phyloP scores from a whole-genome alignment of 2,113 vertebrate species.

The Regulus satrapa region DNA sequence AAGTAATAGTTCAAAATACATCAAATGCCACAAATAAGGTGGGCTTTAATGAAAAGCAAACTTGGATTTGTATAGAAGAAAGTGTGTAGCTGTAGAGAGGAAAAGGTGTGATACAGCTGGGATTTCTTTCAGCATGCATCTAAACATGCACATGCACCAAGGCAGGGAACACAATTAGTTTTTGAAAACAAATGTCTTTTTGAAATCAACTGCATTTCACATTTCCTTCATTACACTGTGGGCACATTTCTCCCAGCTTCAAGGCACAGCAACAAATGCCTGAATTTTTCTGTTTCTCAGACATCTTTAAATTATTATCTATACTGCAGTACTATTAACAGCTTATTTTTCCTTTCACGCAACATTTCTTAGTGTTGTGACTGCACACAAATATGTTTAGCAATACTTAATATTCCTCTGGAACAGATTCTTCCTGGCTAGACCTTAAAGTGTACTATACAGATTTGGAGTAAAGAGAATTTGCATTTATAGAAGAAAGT shows the following conservation, averaged over 20 bases:
- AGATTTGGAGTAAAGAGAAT: not conserved
- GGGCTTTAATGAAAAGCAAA: not conserved
- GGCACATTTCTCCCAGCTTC: not conserved
- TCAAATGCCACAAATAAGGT: not conserved
- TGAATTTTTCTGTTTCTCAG: not conserved
- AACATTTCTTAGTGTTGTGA: not conserved
- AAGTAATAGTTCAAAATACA: not conserved
- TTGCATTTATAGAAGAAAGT: constrained; percentile 11
- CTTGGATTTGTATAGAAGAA: not conserved
- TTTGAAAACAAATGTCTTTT: not conserved
- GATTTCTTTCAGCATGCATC: not conserved
- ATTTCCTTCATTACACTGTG: not conserved
- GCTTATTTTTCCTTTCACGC: not conserved
- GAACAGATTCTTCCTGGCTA: constrained; percentile 17
- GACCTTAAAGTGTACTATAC: constrained; percentile 6
- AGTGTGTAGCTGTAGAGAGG: not conserved
- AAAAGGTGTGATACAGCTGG: not conserved
- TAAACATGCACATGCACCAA: not conserved
- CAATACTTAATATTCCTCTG: not conserved
- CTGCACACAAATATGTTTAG: not conserved
- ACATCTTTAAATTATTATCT: not conserved
- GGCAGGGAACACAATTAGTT: not conserved
- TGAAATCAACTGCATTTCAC: not conserved
- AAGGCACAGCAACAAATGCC: not conserved
- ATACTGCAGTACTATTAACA: not conserved